Evolutionary conservation across 2,888 invertebrate genomes (phyloP).

Genomic region (Chymomyza caudatula): DNA sequence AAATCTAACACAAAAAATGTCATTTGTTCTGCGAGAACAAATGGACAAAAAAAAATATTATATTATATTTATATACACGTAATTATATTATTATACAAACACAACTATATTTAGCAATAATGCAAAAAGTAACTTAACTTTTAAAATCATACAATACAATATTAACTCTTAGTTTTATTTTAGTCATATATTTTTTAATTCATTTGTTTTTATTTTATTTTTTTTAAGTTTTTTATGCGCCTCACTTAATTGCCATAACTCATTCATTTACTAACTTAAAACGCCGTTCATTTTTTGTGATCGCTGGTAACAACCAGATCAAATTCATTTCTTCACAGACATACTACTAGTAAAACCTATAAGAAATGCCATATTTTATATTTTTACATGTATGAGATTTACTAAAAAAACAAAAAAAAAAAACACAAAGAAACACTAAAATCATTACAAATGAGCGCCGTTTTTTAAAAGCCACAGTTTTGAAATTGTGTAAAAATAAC

Average conservation of each 20-base stretch:
- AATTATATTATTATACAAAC: slow-evolving; percentile 21
- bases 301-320: slow-evolving; percentile 63
- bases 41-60: not conserved
- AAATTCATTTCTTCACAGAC: slow-evolving; percentile 44
- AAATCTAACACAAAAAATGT: slow-evolving; percentile 38
- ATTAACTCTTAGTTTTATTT: not conserved
- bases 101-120: slow-evolving; percentile 22
- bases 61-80: not conserved
- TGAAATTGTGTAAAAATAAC: slow-evolving; percentile 64
- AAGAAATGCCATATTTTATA: slow-evolving; percentile 69
- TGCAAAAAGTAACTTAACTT: not conserved
- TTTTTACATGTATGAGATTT: slow-evolving; percentile 66
- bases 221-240: not conserved
- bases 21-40: slow-evolving; percentile 19
- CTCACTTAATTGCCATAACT: slow-evolving; percentile 44
- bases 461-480: slow-evolving; percentile 71
- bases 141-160: not conserved
- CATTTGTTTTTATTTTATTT: slow-evolving; percentile 3
- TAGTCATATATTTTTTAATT: not conserved
- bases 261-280: slow-evolving; percentile 43
- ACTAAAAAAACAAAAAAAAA: slow-evolving; percentile 23
- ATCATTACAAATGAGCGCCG: slow-evolving; percentile 69
- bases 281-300: slow-evolving; percentile 71
- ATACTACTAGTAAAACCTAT: not conserved
- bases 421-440: slow-evolving; percentile 56